Evolutionary conservation across 2,113 vertebrate genomes (phyloP), one percentile per base, ranked within the genome.

Genomic region (Himantopus leucocephalus): DNA sequence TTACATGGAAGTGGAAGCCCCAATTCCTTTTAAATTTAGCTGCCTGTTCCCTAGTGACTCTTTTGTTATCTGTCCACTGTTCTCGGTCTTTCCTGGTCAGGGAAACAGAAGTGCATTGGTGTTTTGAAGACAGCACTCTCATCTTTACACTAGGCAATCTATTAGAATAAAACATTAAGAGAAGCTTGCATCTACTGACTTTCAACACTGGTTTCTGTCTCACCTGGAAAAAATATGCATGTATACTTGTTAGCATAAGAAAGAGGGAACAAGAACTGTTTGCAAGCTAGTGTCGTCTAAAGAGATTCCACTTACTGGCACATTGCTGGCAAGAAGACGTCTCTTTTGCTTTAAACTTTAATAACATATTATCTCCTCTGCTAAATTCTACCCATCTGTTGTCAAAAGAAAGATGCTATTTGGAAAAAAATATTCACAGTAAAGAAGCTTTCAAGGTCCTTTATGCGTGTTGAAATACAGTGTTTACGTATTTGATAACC

Each of bases 241-340:
- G 56, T 89, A 12, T 66, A 55, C 56, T 87, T 95, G 35, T 84
- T 93, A 95, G 39, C 76, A 64, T 89, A 84, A 91, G 79, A 93
- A 84, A 92, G 56, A 74, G 32, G 5, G 15, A 84, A 77, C 56
- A 85, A 91, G 56, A 81, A 15, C 32, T 67, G 48, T 50, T 50
- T 92, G 39, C 64, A 89, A 81, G 27, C 24, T 92, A 45, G 56
- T 89, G 74, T 68, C 9, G 8, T 74, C 79, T 89, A 26, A 91
- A 85, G 56, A 84, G 66, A 91, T 89, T 81, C 39, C 30, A 30
- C 53, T 87, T 87, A 50, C 41, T 66, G 59, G 55, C 74, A 80
- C 9, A 8, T 35, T 60, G 52, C 68, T 37, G 18, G 67, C 83
- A 84, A 81, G 35, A 72, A 80, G 55, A 22, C 29, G 66, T 63